Conservation (phyloP, 2,888 invertebrate species). For the Alviniconcha strummeri region DNA sequence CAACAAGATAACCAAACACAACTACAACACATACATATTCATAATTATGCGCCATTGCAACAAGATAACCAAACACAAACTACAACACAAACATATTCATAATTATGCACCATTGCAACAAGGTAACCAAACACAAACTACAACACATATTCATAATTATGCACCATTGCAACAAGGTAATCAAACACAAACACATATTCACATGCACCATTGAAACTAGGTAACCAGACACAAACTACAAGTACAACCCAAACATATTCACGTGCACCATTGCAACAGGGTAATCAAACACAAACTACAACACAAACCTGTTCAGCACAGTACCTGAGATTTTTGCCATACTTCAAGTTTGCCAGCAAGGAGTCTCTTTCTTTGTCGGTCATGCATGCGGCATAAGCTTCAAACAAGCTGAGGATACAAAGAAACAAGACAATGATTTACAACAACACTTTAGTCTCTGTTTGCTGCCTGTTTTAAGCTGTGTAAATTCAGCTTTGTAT, state of each 20-base stretch:
- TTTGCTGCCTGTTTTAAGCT: too few species aligned
- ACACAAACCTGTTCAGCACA: neutral
- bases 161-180: neutral
- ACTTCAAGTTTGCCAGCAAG: slow-evolving; percentile 60
- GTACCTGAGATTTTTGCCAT: slow-evolving; percentile 62
- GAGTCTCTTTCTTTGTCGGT: slow-evolving; percentile 58
- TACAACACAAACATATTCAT: too few species aligned
- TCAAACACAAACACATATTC: neutral
- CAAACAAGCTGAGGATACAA: slow-evolving; percentile 54
- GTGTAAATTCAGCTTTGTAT: too few species aligned
- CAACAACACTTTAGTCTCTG: too few species aligned
- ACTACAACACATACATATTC: too few species aligned
- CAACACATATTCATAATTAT: neutral
- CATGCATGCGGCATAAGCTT: slow-evolving; percentile 58
- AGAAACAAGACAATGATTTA: too few species aligned
- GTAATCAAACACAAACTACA: neutral
- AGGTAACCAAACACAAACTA: too few species aligned
- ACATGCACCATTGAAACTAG: neutral
- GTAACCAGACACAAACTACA: neutral
- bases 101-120: too few species aligned
- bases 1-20: neutral
- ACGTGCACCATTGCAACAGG: neutral
- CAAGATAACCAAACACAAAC: too few species aligned
- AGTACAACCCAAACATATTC: neutral
- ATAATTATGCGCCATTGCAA: too few species aligned